These are phyloP conservation scores for Xylota sylvarum DNA, from an alignment of 2,888 invertebrate genomes.

Conservation along the genomic window DNA sequence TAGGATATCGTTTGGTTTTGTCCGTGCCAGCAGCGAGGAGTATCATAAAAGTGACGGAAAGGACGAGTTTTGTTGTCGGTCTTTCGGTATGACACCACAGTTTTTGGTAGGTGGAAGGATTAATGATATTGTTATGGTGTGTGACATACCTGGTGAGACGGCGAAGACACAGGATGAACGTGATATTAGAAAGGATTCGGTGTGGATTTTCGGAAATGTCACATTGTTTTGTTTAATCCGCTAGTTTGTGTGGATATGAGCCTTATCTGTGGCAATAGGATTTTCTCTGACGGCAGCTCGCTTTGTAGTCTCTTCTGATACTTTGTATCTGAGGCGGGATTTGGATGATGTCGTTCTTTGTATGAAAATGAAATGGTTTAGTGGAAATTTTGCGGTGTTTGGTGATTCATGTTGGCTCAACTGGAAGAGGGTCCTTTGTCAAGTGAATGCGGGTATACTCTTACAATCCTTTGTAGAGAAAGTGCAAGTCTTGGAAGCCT, in stretches of 20 bases:
- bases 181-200: constrained; percentile 70
- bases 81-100: constrained; percentile 35
- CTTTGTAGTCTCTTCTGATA: constrained; percentile 31
- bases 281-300: constrained; percentile 22
- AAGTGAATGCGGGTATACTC: background rate
- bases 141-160: constrained; percentile 59
- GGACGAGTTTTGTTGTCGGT: constrained; percentile 49
- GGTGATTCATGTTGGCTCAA: constrained; percentile 3
- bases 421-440: background rate
- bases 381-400: constrained; percentile 7
- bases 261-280: constrained; percentile 32
- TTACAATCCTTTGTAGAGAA: no score
- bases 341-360: constrained; percentile 32
- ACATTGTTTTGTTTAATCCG: constrained; percentile 71
- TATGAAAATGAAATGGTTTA: background rate
- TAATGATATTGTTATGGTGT: constrained; percentile 69
- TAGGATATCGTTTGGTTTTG: constrained; percentile 38
- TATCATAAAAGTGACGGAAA: constrained; percentile 66
- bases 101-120: constrained; percentile 70
- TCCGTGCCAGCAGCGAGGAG: background rate
- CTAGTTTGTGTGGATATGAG: constrained; percentile 45
- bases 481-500: no score
- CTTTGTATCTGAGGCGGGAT: constrained; percentile 45
- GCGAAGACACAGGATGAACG: constrained; percentile 50
- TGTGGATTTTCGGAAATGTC: constrained; percentile 69